These are phyloP conservation scores for Drosophila anomalipes DNA, from an alignment of 2,888 invertebrate genomes.

Conservation along the genomic window DNA sequence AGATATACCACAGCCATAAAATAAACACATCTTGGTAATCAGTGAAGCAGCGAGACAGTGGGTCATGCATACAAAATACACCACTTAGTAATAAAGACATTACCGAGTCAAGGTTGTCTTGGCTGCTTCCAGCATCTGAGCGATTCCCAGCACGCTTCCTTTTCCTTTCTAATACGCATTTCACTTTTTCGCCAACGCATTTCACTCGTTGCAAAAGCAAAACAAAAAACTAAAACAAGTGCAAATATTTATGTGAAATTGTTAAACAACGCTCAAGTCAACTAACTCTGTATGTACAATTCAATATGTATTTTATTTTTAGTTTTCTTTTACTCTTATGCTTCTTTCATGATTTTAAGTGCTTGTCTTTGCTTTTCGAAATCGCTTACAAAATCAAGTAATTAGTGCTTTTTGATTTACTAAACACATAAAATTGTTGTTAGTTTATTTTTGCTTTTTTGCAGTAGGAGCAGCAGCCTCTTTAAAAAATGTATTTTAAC, in stretches of 20 bases:
- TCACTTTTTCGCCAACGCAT: conserved; percentile 72
- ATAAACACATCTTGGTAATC: conserved; percentile 46
- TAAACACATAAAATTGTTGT: conserved; percentile 75
- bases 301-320: conserved; percentile 31
- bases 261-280: conserved; percentile 49
- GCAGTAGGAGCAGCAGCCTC: conserved; percentile 15
- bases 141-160: conserved; percentile 48
- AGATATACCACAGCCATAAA: conserved; percentile 50
- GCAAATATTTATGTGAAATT: conserved; percentile 70
- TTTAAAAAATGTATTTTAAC: conserved; percentile 52
- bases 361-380: conserved; percentile 63
- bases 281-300: conserved; percentile 30
- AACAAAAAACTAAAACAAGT: conserved; percentile 20
- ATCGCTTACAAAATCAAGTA: conserved; percentile 78
- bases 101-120: conserved; percentile 74
- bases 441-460: conserved; percentile 10
- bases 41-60: conserved; percentile 26
- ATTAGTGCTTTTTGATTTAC: conserved; percentile 83
- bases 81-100: conserved; percentile 52
- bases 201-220: conserved; percentile 33
- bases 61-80: neutral
- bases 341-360: conserved; percentile 12
- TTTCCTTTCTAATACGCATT: conserved; percentile 78
- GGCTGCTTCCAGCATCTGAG: conserved; percentile 40
- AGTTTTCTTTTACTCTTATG: conserved; percentile 10